A percentile compares a stretch with the other conserved stretches of the same genome.
Evolutionary conservation across 2,888 invertebrate genomes (phyloP).

Genomic region (Himalopsyche anomala): DNA sequence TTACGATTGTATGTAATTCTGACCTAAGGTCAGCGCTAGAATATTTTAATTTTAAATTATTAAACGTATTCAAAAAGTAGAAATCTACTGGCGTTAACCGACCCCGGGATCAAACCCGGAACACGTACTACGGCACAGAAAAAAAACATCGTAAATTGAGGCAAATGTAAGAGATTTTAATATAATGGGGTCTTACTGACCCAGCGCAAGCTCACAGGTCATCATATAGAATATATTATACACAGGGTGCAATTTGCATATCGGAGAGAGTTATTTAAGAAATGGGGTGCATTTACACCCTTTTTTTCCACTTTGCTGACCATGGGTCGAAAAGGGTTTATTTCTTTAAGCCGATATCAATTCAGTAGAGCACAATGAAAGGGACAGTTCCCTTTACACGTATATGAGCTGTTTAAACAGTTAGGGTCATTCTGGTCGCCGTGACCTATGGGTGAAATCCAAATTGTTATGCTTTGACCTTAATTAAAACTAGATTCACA

Average conservation of each 20-base stretch:
- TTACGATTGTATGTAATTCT: background rate
- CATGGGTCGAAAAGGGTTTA: slow-evolving; percentile 58
- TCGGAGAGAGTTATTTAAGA: slow-evolving; percentile 1
- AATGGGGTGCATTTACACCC: slow-evolving; percentile 24
- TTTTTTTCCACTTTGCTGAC: slow-evolving; percentile 60
- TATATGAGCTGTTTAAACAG: slow-evolving; percentile 49
- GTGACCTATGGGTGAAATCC: slow-evolving; percentile 55
- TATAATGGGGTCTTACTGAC: slow-evolving; percentile 41
- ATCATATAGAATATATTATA: slow-evolving; percentile 40
- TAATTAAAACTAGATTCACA: slow-evolving; percentile 60
- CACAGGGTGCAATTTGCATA: background rate
- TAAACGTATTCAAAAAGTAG: slow-evolving; percentile 32
- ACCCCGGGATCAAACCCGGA: slow-evolving; percentile 50
- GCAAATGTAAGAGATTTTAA: slow-evolving; percentile 3
- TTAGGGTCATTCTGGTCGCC: slow-evolving; percentile 61
- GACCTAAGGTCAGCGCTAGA: background rate
- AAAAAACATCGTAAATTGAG: slow-evolving; percentile 46
- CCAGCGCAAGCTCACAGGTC: slow-evolving; percentile 57
- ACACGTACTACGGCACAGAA: slow-evolving; percentile 52
- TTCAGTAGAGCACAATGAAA: slow-evolving; percentile 47
- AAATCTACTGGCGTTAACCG: slow-evolving; percentile 58
- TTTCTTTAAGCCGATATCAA: slow-evolving; percentile 24
- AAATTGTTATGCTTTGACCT: slow-evolving; percentile 57
- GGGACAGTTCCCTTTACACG: slow-evolving; percentile 55
- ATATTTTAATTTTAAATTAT: slow-evolving; percentile 2